Conservation (phyloP, 2,113 vertebrate genomes). For the Abramis brama region DNA sequence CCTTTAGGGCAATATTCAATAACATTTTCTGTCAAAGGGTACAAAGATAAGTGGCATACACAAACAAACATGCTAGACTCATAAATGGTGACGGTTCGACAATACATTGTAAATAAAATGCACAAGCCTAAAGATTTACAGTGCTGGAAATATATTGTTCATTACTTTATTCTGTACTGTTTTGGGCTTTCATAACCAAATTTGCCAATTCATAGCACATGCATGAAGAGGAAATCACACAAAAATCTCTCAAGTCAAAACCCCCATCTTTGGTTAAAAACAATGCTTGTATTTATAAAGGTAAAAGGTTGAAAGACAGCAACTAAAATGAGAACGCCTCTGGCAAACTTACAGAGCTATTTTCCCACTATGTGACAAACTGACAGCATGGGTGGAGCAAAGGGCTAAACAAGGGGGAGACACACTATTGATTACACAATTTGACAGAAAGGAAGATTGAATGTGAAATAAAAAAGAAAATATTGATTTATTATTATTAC, state of each 20-base stretch:
- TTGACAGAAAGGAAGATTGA: neutral
- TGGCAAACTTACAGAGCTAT: slow-evolving; percentile 18
- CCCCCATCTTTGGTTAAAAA: neutral
- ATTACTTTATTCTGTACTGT: neutral
- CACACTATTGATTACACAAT: neutral
- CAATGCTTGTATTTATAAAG: slow-evolving; percentile 22
- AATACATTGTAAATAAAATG: neutral
- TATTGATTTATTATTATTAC: neutral
- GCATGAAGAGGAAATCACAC: neutral
- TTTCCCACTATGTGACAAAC: slow-evolving; percentile 38
- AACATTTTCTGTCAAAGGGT: neutral
- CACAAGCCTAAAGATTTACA: neutral
- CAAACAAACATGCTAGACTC: neutral
- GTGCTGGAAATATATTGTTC: neutral
- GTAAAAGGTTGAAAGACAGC: slow-evolving; percentile 26
- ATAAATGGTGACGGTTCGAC: neutral
- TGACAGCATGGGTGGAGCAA: slow-evolving; percentile 36
- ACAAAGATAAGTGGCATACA: neutral
- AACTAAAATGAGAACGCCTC: slow-evolving; percentile 20
- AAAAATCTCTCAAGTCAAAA: neutral
- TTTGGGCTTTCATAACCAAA: neutral
- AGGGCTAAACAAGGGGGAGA: neutral
- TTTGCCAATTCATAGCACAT: neutral
- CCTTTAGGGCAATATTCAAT: neutral
- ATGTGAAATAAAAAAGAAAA: neutral